Conservation (phyloP, 2,888 invertebrate species). For the Cheiracanthium punctorium region DNA sequence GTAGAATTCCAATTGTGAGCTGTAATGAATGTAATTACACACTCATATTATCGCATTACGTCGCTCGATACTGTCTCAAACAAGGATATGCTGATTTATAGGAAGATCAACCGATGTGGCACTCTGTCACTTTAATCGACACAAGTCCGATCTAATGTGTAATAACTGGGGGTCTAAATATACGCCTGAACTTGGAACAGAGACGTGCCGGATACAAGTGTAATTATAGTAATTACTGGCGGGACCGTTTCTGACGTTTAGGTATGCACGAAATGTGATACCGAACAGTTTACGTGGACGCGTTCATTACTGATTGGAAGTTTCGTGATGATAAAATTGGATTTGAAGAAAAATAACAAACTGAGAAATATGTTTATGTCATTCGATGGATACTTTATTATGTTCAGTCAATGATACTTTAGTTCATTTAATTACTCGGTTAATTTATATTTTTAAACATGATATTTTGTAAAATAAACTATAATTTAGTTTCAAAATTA, state of each 20-base stretch:
- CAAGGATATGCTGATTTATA: not conserved
- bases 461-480: no score
- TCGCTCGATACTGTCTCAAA: not conserved
- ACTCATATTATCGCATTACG: not conserved
- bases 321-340: no score
- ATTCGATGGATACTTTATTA: no score
- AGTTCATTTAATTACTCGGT: no score
- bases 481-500: no score
- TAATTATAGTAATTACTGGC: not conserved
- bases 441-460: no score
- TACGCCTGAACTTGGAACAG: not conserved
- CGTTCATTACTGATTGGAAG: no score
- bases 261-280: not conserved
- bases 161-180: not conserved
- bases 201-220: not conserved
- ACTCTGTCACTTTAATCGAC: not conserved
- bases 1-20: not conserved
- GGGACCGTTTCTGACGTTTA: not conserved
- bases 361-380: no score
- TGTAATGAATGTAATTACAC: not conserved
- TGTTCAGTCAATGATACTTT: no score
- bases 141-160: not conserved
- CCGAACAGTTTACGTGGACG: no score
- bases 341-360: no score
- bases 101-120: not conserved